Evolutionary conservation across 23 tunicate species (phyloP), one percentile per base, ranked within the genome.

Genomic region (Ciona savignyi): DNA sequence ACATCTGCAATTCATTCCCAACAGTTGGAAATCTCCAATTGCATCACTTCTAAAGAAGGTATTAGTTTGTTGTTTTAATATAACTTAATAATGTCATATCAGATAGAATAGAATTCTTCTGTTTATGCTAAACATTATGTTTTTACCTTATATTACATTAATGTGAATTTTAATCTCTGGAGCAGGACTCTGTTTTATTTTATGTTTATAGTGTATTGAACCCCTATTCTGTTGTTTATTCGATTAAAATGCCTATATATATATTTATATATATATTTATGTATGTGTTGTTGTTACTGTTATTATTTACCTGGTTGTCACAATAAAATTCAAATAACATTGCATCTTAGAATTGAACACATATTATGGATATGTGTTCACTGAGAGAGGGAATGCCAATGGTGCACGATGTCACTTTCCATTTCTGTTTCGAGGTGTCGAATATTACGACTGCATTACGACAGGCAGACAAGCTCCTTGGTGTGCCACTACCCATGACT

Each of bases 361-460:
- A 27, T 84, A 84, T 35, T 48, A 78, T 67, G 75, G 82, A 4
- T 84, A 84, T 73, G 82, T 80, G 51, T 77, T 84, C 35, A 84
- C 89, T 23, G 34, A 23, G 6, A 78, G 78, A 9, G 89, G 89
- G 11, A 84, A 77, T 32, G 61, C 89, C 23, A 84, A 84, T 65
- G 89, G 89, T 23, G 94, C 94, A 1, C 29, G 33, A 4, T 86
- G 94, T 63, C 84, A 75, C 33, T 86, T 86, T 62, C 94, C 94
- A 0, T 86, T 86, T 56, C 15, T 49, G 34, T 27, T 30, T 30
- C 51, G 70, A 28, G 82, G 86, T 1, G 85, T 74, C 6, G 24
- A 11, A 24, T 81, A 80, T 29, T 29, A 35, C 51, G 72, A 82
- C 32, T 86, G 94, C 33, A 69, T 81, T 21, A 70, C 73, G 6